A percentile compares a stretch with the other conserved stretches of the same genome.
Evolutionary conservation across 2,113 vertebrate species (phyloP).

Genomic region (Chionomys nivalis): DNA sequence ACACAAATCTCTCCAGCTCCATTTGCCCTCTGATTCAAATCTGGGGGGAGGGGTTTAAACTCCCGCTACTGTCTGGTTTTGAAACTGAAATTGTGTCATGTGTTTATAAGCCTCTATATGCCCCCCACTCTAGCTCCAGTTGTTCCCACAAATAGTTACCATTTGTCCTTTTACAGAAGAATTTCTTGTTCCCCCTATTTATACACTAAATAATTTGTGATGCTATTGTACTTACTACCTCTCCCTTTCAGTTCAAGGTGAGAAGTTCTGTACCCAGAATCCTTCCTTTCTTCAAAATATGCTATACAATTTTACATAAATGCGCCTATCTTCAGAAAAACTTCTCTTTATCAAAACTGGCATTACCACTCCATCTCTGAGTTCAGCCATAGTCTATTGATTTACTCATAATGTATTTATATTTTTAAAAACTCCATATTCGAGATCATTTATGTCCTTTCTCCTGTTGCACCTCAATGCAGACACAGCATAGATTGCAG

Average conservation of each 20-base stretch:
- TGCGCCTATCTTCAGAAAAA: neutral
- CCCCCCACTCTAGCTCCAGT: neutral
- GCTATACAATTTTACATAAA: neutral
- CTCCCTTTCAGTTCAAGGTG: neutral
- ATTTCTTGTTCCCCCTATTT: neutral
- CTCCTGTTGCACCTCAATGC: neutral
- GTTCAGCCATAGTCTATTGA: rapidly evolving
- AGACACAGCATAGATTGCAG: neutral
- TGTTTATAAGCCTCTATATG: neutral
- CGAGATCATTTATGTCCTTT: rapidly evolving
- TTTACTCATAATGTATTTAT: neutral
- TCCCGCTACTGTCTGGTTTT: no score
- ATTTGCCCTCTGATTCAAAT: neutral
- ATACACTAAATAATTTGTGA: neutral
- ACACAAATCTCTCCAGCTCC: neutral
- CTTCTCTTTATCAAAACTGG: neutral
- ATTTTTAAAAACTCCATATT: neutral
- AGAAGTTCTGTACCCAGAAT: neutral
- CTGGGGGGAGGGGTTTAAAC: no score
- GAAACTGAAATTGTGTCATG: neutral
- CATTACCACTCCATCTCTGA: neutral
- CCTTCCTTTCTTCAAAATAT: neutral
- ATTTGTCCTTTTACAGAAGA: neutral
- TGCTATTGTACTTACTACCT: neutral
- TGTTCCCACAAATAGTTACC: neutral